Percentiles rank a stretch among this genome's conserved stretches.
Evolutionary conservation across 2,113 vertebrate species (phyloP).

Genomic region (cattle (Bos taurus)): ARS-UCD2.0 NC_037334.1:107939001-107939500

Average conservation of each 20-base stretch:
- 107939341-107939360: background rate
- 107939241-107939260: background rate
- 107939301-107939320: background rate
- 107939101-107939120: background rate
- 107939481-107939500: background rate
- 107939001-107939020: background rate
- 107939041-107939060: background rate
- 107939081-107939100: background rate
- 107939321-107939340: background rate
- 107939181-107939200: background rate
- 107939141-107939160: background rate
- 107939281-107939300: background rate
- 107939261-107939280: background rate
- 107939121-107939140: background rate
- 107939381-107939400: background rate
- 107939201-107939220: background rate
- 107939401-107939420: background rate
- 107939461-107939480: background rate
- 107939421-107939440: slow-evolving; percentile 2
- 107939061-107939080: background rate
- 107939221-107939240: background rate
- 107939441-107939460: background rate
- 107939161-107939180: background rate
- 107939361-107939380: background rate
- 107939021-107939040: background rate